Percentiles rank a stretch among this genome's conserved stretches.
phyloP scores from a whole-genome alignment of 2,797 vertebrate species.

The Gymnothorax reevesii region DNA sequence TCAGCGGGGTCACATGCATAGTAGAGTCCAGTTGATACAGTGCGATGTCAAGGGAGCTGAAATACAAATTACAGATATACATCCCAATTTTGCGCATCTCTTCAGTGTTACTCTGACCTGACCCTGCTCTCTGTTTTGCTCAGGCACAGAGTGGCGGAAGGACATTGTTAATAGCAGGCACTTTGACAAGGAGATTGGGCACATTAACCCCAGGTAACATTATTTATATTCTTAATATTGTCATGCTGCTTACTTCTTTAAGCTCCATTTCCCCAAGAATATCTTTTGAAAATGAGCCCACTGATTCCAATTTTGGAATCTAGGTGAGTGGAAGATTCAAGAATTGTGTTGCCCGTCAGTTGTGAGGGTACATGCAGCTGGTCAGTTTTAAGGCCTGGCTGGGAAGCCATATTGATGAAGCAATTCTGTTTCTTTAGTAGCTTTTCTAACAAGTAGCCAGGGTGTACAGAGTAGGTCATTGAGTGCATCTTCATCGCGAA shows the following conservation, averaged over 20 bases:
- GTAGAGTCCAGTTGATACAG: no score
- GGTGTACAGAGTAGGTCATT: no score
- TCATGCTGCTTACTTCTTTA: not conserved
- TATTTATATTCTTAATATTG: not conserved
- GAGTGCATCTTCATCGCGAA: no score
- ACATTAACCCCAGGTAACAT: conserved; percentile 92
- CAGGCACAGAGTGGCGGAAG: conserved; percentile 92
- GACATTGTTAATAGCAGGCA: conserved; percentile 89
- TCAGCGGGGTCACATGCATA: no score
- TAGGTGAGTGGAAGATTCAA: not conserved
- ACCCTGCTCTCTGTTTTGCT: conserved; percentile 40
- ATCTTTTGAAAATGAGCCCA: not conserved
- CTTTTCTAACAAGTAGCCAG: not conserved
- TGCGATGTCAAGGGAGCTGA: no score
- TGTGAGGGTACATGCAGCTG: not conserved
- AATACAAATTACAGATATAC: not conserved
- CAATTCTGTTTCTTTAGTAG: not conserved
- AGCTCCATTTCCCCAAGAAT: not conserved
- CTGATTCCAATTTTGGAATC: not conserved
- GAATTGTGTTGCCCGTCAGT: not conserved
- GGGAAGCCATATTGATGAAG: not conserved
- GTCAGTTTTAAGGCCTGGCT: not conserved
- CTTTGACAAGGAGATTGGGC: conserved; percentile 93
- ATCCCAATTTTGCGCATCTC: not conserved
- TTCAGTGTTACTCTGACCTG: not conserved